These are phyloP conservation scores for Onychorhynchus coronatus DNA, from an alignment of 2,113 vertebrate species.

Conservation along the genomic window DNA sequence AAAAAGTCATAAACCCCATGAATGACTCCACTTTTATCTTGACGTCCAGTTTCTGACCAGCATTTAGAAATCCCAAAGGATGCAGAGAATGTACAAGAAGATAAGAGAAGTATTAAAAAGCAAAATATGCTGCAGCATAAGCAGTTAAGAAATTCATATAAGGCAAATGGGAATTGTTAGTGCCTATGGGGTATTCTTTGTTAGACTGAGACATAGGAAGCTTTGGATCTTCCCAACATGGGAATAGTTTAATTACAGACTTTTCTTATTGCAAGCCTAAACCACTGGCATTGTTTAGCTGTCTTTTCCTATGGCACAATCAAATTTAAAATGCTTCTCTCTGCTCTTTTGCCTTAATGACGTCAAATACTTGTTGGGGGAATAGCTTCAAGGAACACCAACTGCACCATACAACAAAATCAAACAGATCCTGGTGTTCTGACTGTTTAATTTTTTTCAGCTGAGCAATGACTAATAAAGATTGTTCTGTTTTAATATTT, in stretches of 20 bases:
- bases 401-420: not conserved
- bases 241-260: not conserved
- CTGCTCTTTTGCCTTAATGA: not conserved
- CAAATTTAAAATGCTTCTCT: not conserved
- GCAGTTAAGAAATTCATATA: not conserved
- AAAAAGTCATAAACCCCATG: not conserved
- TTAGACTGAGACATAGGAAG: not conserved
- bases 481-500: not conserved
- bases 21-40: not conserved
- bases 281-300: not conserved
- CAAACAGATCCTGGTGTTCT: not conserved
- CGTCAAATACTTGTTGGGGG: not conserved
- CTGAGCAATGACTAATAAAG: not conserved
- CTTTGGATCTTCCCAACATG: not conserved
- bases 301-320: not conserved
- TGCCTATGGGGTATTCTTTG: not conserved
- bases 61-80: constrained; percentile 32
- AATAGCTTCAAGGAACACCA: not conserved
- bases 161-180: not conserved
- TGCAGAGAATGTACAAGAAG: not conserved
- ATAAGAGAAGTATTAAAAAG: not conserved
- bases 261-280: not conserved
- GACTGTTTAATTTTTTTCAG: not conserved
- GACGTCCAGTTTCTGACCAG: not conserved
- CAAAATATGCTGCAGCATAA: not conserved